Conservation (phyloP, 2,888 invertebrate species). For the Brenthis daphne region DNA sequence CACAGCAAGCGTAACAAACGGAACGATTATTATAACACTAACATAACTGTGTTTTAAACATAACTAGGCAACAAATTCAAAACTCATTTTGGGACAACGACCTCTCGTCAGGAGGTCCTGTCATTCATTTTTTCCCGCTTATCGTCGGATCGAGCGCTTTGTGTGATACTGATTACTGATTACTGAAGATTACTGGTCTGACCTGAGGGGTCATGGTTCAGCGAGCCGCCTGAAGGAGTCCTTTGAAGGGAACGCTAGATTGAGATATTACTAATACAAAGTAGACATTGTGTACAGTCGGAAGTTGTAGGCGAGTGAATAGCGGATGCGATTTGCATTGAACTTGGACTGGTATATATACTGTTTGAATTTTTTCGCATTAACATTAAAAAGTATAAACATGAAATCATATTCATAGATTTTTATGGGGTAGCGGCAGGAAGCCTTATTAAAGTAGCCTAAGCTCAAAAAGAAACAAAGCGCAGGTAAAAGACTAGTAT, state of each 20-base stretch:
- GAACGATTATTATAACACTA: slow-evolving; percentile 17
- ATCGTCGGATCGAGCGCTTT: slow-evolving; percentile 42
- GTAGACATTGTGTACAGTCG: slow-evolving; percentile 33
- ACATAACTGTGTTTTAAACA: slow-evolving; percentile 5
- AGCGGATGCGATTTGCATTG: slow-evolving; percentile 14
- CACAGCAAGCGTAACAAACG: slow-evolving; percentile 1
- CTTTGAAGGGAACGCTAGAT: slow-evolving; percentile 33
- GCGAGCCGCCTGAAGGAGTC: slow-evolving; percentile 39
- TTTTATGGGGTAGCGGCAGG: too few relatives aligned
- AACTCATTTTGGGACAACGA: slow-evolving; percentile 33
- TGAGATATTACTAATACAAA: slow-evolving; percentile 40
- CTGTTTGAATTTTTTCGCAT: background rate
- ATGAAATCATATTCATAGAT: too few relatives aligned
- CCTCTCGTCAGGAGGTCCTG: slow-evolving; percentile 43
- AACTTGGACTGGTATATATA: slow-evolving; percentile 5
- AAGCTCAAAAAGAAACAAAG: too few relatives aligned
- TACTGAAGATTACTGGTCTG: slow-evolving; percentile 30
- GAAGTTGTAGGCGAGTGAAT: slow-evolving; percentile 20
- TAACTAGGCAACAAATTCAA: slow-evolving; percentile 11
- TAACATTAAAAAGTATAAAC: background rate
- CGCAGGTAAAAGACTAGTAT: too few relatives aligned
- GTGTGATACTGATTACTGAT: slow-evolving; percentile 38
- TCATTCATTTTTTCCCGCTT: slow-evolving; percentile 43
- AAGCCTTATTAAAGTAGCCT: too few relatives aligned
- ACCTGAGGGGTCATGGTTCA: slow-evolving; percentile 40